Percentiles rank a stretch among this genome's conserved stretches.
These are phyloP conservation scores for Zootermopsis nevadensis DNA, from an alignment of 2,888 invertebrate species.

Conservation along the genomic window DNA sequence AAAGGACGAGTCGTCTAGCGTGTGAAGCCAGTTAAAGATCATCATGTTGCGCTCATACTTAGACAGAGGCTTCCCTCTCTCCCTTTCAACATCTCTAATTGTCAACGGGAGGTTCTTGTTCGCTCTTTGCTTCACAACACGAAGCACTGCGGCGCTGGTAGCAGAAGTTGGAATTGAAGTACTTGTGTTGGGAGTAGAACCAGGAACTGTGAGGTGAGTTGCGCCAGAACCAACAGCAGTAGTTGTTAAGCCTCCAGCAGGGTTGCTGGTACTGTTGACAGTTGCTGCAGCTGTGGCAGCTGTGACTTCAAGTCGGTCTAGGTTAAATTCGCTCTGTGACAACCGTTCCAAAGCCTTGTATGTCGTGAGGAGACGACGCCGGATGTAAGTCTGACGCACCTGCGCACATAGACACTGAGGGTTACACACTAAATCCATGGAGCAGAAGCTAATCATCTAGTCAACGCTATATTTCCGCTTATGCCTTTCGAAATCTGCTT, in stretches of 20 bases:
- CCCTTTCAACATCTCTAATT: conserved; percentile 82
- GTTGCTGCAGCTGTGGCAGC: conserved; percentile 65
- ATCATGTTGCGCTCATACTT: conserved; percentile 94
- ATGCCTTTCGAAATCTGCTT: too few species aligned
- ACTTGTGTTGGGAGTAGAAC: conserved; percentile 58
- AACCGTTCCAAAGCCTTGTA: conserved; percentile 84
- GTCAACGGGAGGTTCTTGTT: conserved; percentile 72
- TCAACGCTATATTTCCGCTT: too few species aligned
- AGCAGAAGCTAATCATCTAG: too few species aligned
- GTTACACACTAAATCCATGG: too few species aligned
- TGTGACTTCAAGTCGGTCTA: conserved; percentile 77
- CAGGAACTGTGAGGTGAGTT: conserved; percentile 57
- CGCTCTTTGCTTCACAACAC: conserved; percentile 64
- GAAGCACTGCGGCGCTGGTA: conserved; percentile 61
- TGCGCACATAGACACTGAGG: conserved; percentile 57
- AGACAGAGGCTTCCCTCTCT: conserved; percentile 85
- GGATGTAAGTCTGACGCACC: conserved; percentile 85
- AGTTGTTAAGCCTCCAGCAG: conserved; percentile 52
- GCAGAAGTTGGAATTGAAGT: conserved; percentile 55
- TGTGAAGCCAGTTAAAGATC: conserved; percentile 95
- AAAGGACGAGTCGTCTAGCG: conserved; percentile 78
- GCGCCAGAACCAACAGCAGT: neutral
- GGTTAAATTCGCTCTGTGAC: conserved; percentile 86
- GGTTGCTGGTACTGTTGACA: neutral
- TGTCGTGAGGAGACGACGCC: conserved; percentile 80